phyloP scores from a whole-genome alignment of 2,113 vertebrate species.

The Caloenas nicobarica region DNA sequence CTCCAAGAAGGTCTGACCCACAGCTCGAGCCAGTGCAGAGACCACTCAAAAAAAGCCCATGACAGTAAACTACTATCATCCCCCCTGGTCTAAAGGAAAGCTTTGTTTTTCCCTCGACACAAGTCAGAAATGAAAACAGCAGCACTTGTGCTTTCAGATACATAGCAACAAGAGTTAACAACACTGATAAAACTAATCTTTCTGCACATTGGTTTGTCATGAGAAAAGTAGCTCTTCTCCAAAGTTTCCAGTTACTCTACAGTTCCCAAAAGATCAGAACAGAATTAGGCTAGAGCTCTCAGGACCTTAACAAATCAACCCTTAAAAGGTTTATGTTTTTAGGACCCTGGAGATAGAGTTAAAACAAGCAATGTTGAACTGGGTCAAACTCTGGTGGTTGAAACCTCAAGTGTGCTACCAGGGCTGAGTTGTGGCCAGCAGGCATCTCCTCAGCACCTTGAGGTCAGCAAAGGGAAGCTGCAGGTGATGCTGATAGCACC shows the following conservation, averaged over 20 bases:
- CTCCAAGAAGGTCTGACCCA: background rate
- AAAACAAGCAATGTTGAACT: background rate
- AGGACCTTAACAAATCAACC: background rate
- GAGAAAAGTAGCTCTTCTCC: background rate
- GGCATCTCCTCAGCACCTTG: background rate
- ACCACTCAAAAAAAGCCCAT: background rate
- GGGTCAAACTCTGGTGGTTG: background rate
- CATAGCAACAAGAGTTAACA: background rate
- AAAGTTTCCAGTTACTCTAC: background rate
- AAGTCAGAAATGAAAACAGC: background rate
- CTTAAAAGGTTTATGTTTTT: background rate
- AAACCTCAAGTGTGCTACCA: background rate
- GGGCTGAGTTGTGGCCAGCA: background rate
- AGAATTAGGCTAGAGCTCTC: background rate
- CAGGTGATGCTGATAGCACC: background rate
- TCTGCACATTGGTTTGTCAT: fast-evolving
- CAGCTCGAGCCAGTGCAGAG: background rate
- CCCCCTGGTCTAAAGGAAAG: background rate
- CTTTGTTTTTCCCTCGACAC: background rate
- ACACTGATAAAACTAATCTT: background rate
- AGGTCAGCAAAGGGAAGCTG: background rate
- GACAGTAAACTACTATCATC: background rate
- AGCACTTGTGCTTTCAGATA: background rate
- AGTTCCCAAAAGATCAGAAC: background rate
- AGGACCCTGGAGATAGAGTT: background rate